Base-by-base conservation (phyloP, 2,888 invertebrate genomes). In the Cremastobaeus sp. region DNA sequence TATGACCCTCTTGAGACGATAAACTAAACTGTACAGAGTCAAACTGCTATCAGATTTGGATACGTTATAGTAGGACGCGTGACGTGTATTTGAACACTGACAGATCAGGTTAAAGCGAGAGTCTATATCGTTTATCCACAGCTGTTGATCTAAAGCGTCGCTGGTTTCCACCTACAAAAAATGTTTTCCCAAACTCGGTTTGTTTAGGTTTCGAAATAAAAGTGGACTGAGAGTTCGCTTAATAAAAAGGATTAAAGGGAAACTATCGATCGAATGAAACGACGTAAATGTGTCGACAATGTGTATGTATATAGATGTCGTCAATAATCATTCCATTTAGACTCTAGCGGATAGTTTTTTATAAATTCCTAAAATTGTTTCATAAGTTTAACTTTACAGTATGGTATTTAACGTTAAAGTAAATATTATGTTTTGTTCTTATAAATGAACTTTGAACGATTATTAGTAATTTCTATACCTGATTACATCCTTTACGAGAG, bases 1-100 rank as follows among this genome's bases (percentile, higher is more conserved):
- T 72, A 73, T 71, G 71, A 59, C 77, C 73, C 78, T 76, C 77
- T 35, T 39, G 81, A 79, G 78, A 74, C 77, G 70, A 75, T 76
- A 76, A 77, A 78, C 76, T 76, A 76, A 68, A 72, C 65, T 57
- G 57, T 30, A 57, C 72, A 64, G 41, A 30, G 57, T 47, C 64
- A 48, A 50, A 52, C 20, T 68, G 50, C 70, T 37, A 66, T 47
- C 68, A 59, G 78, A 78, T 80, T 78, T 76, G 77, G 75, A 79
- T 68, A 75, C 76, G 77, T 77, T 78, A 78, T n/a, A n/a, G 77
- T 70, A 70, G 57, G 68, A 34, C 48, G 34, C 43, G 47, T 43
- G 69, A 74, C 70, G 74, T 77, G 77, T 60, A 77, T 78, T 78
- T 69, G 71, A 77, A 59, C 69, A 76, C 48, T 79, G 78, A 79